These are phyloP conservation scores for Spondyliosoma cantharus DNA, from an alignment of 2,797 vertebrate genomes.

Conservation along the genomic window DNA sequence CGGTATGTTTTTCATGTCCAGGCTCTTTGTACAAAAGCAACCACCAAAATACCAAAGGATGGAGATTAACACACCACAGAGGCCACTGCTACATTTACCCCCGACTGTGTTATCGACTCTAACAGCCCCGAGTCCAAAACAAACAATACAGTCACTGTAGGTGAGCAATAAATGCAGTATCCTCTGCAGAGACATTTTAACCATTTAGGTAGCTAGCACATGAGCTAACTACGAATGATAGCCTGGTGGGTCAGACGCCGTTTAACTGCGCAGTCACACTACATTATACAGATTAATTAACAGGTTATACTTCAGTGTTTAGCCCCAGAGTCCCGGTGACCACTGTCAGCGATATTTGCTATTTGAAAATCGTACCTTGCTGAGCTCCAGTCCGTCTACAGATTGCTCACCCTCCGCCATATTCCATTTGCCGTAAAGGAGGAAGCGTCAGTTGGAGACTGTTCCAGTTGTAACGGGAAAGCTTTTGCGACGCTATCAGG, in stretches of 20 bases:
- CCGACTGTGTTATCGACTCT: background rate
- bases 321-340: background rate
- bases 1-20: background rate
- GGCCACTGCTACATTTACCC: background rate
- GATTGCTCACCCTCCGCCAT: conserved; percentile 85
- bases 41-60: conserved; percentile 6
- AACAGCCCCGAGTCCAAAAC: background rate
- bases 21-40: conserved; percentile 26
- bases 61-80: background rate
- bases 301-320: background rate
- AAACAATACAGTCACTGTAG: background rate
- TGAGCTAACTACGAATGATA: conserved; percentile 54
- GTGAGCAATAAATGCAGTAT: background rate
- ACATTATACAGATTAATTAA: background rate
- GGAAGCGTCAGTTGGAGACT: conserved; percentile 64
- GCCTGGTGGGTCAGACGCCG: conserved; percentile 4
- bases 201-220: conserved; percentile 50
- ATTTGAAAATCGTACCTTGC: conserved; percentile 77
- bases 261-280: conserved; percentile 1
- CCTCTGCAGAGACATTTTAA: conserved; percentile 21
- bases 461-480: conserved; percentile 26
- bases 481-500: conserved; percentile 37
- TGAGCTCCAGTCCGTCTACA: conserved; percentile 78
- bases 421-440: conserved; percentile 82
- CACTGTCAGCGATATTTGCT: conserved; percentile 40